Evolutionary conservation across 2,797 vertebrate genomes (phyloP), one percentile per base, ranked within the genome.

Genomic region (Xyrichtys novacula): DNA sequence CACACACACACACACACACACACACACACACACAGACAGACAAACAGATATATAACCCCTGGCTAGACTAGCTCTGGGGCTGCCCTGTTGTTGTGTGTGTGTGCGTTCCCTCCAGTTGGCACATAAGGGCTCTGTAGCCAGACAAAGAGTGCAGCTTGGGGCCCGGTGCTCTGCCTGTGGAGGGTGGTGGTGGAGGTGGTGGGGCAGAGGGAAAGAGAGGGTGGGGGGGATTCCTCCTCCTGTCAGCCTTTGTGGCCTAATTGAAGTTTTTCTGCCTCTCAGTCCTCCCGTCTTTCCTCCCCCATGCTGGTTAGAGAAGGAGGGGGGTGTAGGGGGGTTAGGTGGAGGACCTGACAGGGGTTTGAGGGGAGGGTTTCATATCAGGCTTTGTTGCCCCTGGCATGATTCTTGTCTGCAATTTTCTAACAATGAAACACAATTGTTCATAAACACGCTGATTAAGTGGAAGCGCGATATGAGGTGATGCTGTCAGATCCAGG

Each of bases 191-290:
- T 44, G 49, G 23, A 65, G 42, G 56, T 39, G 28, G 73, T 54
- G 43, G 20, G 26, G 67, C 23, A 46, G 20, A 46, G 44, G 25
- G 23, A 16, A 44, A 1, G 64, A 7, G 40, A 31, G 3, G 56
- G 28, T 52, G 74, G 28, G 57, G 79, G 65, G 60, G 56, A 16
- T 10, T 28, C 25, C 61, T 70, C 62, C 85, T 83, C 86, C 83
- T 86, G 90, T 88, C 86, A 85, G 85, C 89, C 86, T 91, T 92
- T 93, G 92, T 95, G 83, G 89, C 90, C 90, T 94, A 93, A 94
- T 93, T 93, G 91, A 91, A 90, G 90, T 92, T 92, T 87, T 90
- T 90, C 90, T 87, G 86, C 79, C 65, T 85, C 80, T 80, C 74
- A 75, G 58, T 84, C 85, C 62, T 78, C 62, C 71, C 47, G 26